Base-by-base conservation (phyloP, 1,140 invertebrate species). In the Drosophila kohkoa region DNA sequence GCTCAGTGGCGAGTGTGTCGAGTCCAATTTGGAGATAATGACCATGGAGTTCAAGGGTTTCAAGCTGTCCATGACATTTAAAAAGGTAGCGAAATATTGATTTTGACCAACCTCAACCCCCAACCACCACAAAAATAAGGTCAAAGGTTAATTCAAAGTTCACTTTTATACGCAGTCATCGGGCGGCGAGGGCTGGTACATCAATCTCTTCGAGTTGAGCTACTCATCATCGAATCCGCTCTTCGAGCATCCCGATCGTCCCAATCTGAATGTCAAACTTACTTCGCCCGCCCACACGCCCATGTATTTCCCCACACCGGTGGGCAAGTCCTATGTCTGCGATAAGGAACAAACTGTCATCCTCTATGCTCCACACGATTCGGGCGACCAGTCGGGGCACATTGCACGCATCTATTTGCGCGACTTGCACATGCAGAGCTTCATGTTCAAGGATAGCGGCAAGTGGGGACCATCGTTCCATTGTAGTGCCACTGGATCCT, bases 161-260 rank as follows among this genome's bases (percentile, higher is more conserved):
- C 45, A 30, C 41, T 59, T 62, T 4, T 25, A 52, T 5, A 32
- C 16, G 41, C 95, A 43, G 91, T 91, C 91, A 20, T 96, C 96
- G 11, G 96, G 96, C 10, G 96, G 96, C 5, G 97, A 98, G 90
- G 94, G 96, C 74, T 98, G 96, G 96, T 97, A 97, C 82, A 95
- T 96, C 3, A 95, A 95, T 64, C 95, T 95, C 75, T 94, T 97
- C 45, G 94, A 95, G 82, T 91, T 97, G 54, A 94, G 92, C 3
- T 94, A 95, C 90, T 94, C 94, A 75, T 94, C 94, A 2, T 93
- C 93, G 28, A 94, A 94, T 30, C 60, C 92, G 16, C 85, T 94
- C 6, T 91, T 94, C 32, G 94, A 94, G 68, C 94, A 94, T 75
- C 93, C 94, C 6, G 92, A 93, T 76, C 93, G 93, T 55, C 93